These are phyloP conservation scores for Netelia inedita DNA, from an alignment of 2,888 invertebrate species.

Conservation along the genomic window DNA sequence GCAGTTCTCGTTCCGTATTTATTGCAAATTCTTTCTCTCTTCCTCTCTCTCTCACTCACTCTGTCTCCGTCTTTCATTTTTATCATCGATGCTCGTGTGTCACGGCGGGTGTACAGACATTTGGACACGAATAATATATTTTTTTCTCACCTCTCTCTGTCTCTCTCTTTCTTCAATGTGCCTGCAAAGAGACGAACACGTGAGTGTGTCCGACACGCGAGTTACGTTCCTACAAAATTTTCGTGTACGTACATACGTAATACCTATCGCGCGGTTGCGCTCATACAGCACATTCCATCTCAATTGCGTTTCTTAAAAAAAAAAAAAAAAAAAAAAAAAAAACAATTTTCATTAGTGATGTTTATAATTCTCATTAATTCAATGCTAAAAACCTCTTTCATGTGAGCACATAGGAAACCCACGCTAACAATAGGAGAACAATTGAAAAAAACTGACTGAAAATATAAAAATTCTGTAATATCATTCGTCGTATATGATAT, in stretches of 20 bases:
- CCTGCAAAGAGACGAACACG: slow-evolving; percentile 19
- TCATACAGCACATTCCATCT: slow-evolving; percentile 19
- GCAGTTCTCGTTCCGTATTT: slow-evolving; percentile 22
- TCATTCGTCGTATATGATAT: no score
- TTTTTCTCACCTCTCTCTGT: slow-evolving; percentile 60
- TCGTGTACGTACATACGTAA: slow-evolving; percentile 58
- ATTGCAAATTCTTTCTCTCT: not conserved
- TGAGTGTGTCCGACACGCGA: slow-evolving; percentile 49
- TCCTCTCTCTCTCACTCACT: not conserved
- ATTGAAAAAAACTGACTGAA: no score
- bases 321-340: not conserved
- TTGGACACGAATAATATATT: slow-evolving; percentile 63
- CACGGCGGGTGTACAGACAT: slow-evolving; percentile 56
- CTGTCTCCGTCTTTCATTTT: not conserved
- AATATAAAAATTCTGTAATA: no score
- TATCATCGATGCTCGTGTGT: slow-evolving; percentile 54
- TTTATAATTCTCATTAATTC: no score
- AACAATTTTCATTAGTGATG: not conserved
- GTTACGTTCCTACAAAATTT: slow-evolving; percentile 66
- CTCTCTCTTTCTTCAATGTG: not conserved
- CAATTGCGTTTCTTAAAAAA: not conserved
- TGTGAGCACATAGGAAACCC: no score
- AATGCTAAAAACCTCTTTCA: no score
- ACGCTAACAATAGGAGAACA: no score
- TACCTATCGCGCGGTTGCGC: slow-evolving; percentile 30